Evolutionary conservation across 2,113 vertebrate genomes (phyloP).

Genomic region (Cricetomys ansorgei): DNA sequence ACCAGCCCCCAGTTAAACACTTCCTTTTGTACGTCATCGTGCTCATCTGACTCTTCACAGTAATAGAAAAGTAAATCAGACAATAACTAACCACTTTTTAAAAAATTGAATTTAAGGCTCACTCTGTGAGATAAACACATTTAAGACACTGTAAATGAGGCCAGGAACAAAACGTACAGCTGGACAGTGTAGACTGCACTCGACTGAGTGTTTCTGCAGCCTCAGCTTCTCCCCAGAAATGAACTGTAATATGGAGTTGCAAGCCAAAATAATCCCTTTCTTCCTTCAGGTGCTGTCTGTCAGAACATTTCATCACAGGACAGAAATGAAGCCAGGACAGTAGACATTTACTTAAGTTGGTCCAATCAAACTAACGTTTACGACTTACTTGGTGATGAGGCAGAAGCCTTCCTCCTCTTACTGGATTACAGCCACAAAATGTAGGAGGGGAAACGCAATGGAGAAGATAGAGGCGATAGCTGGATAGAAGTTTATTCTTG

Average conservation of each 20-base stretch:
- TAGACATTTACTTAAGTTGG: neutral
- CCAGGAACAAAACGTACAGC: no score
- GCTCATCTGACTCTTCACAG: neutral
- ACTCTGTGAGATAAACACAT: neutral
- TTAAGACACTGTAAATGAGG: neutral
- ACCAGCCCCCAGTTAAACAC: neutral
- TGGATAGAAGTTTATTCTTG: neutral
- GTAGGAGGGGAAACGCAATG: neutral
- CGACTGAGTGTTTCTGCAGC: no score
- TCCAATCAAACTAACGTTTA: neutral
- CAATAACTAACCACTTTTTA: neutral
- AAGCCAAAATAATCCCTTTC: neutral
- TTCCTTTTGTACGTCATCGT: neutral
- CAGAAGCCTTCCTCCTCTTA: neutral
- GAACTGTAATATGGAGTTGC: neutral
- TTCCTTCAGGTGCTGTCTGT: neutral
- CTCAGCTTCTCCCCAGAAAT: neutral
- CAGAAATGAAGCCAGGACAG: neutral
- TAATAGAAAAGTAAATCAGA: neutral
- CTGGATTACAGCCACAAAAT: neutral
- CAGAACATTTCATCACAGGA: neutral
- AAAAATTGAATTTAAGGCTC: neutral
- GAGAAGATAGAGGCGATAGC: neutral
- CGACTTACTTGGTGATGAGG: neutral
- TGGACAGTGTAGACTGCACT: no score